Percentiles rank a stretch among this genome's conserved stretches.
Conservation (phyloP, 2,888 invertebrate species). For the Chrysolina oricalcia region DNA sequence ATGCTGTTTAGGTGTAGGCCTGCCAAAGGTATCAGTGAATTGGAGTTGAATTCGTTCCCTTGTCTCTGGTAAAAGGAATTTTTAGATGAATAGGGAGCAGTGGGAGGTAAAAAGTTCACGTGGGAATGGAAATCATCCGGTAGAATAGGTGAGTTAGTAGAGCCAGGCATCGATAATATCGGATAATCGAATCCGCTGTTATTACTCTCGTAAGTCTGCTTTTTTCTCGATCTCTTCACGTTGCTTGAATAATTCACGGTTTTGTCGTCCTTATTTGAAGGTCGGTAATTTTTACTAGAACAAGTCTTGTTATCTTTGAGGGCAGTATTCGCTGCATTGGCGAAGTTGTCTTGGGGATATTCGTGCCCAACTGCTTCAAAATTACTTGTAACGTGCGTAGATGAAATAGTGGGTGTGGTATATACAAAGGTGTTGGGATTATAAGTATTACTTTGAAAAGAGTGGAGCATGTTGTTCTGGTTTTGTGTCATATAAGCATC, state of each 20-base stretch:
- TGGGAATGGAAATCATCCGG: slow-evolving; percentile 70
- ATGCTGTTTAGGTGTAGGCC: slow-evolving; percentile 59
- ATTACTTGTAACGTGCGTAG: slow-evolving; percentile 64
- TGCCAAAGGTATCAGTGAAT: slow-evolving; percentile 62
- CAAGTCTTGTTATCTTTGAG: slow-evolving; percentile 50
- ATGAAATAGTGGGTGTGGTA: slow-evolving; percentile 61
- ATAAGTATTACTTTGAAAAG: slow-evolving; percentile 62
- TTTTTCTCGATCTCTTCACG: slow-evolving; percentile 64
- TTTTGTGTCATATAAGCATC: slow-evolving; percentile 66
- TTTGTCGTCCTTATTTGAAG: slow-evolving; percentile 49
- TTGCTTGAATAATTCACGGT: slow-evolving; percentile 38
- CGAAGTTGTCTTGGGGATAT: slow-evolving; percentile 32
- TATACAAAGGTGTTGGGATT: slow-evolving; percentile 64
- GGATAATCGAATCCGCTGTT: slow-evolving; percentile 67
- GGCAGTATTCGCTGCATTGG: slow-evolving; percentile 46
- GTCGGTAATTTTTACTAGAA: slow-evolving; percentile 44
- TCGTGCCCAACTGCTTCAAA: slow-evolving; percentile 55
- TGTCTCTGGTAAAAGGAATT: slow-evolving; percentile 68
- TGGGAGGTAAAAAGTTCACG: slow-evolving; percentile 66
- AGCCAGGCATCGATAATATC: slow-evolving; percentile 68
- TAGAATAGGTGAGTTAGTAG: slow-evolving; percentile 69
- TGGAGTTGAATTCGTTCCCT: slow-evolving; percentile 59
- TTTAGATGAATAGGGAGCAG: slow-evolving; percentile 68
- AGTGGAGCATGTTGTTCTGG: slow-evolving; percentile 57
- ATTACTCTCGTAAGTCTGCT: slow-evolving; percentile 55